Conservation (phyloP, 2,797 vertebrate species). For the Fundulus diaphanus region DNA sequence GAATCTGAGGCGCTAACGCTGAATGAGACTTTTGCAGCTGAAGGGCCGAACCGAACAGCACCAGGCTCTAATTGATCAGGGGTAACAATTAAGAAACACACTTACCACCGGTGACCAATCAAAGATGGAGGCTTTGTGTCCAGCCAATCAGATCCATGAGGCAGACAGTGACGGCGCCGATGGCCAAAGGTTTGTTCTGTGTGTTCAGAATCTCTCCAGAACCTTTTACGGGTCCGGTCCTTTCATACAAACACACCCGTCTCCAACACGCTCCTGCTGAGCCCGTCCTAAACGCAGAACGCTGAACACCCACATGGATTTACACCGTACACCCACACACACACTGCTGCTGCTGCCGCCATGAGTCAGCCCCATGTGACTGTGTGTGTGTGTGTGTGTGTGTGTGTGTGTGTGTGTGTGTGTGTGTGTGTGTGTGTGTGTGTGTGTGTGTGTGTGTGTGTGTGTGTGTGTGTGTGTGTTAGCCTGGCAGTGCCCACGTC, state of each 20-base stretch:
- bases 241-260: constrained; percentile 4
- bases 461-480: constrained; percentile 20
- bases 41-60: not conserved
- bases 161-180: too few relatives aligned
- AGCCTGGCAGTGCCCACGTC: constrained; percentile 56
- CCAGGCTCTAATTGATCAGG: too few relatives aligned
- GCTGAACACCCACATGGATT: constrained; percentile 11
- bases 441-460: constrained; percentile 20
- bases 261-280: constrained; percentile 37
- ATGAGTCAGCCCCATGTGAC: constrained; percentile 55
- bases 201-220: not conserved
- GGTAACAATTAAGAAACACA: too few relatives aligned
- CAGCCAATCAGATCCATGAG: not conserved
- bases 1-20: not conserved
- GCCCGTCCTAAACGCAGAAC: constrained; percentile 23
- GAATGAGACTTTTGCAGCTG: not conserved
- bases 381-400: constrained; percentile 17
- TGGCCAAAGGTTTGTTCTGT: too few relatives aligned
- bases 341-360: constrained; percentile 36
- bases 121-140: not conserved
- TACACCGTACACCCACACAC: constrained; percentile 25
- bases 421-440: constrained; percentile 21
- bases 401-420: constrained; percentile 9
- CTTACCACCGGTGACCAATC: not conserved
- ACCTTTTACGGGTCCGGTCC: constrained; percentile 5